phyloP scores from a whole-genome alignment of 2,113 vertebrate genomes.

The Galbula dea region DNA sequence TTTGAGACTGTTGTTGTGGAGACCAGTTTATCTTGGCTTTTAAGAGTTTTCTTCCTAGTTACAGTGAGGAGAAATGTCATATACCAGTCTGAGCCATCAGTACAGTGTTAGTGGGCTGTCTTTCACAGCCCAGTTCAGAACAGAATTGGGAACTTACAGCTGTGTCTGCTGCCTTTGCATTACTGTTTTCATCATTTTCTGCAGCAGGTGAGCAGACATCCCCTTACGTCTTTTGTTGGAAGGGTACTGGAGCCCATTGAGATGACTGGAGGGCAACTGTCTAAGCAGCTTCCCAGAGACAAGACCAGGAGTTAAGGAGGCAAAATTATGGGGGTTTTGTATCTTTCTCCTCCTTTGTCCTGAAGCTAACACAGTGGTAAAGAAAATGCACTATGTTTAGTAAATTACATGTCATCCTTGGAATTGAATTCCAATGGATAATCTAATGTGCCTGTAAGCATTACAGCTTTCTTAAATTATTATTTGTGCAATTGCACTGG shows the following conservation, averaged over 20 bases:
- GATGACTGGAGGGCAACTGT: background rate
- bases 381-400: conserved; percentile 7
- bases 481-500: background rate
- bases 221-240: background rate
- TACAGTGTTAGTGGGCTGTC: background rate
- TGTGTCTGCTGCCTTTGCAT: background rate
- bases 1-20: background rate
- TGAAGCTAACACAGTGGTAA: background rate
- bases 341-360: background rate
- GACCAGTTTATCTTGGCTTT: background rate
- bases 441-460: background rate
- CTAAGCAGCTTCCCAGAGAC: background rate
- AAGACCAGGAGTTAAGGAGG: background rate
- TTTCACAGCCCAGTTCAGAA: background rate
- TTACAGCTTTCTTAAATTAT: background rate
- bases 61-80: background rate
- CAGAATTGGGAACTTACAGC: background rate
- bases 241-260: background rate
- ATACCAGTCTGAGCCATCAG: background rate
- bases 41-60: background rate
- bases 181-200: background rate
- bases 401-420: background rate
- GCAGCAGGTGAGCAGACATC: background rate
- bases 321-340: rapidly evolving
- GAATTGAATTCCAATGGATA: conserved; percentile 1